phyloP scores from a whole-genome alignment of 1,140 invertebrate species.

The Rhopalosiphum maidis region DNA sequence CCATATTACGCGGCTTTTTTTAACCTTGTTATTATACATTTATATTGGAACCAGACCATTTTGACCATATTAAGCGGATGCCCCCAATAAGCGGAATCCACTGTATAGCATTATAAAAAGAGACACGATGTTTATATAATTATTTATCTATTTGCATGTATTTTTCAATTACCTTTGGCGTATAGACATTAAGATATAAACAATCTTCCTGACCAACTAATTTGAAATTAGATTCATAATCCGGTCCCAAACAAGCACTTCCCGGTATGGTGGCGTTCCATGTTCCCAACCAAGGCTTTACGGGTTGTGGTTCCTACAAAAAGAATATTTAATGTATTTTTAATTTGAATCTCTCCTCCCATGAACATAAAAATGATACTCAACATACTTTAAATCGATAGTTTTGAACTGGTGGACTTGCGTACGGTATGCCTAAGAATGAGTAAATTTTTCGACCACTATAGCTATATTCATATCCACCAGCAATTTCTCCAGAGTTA shows the following conservation, averaged over 20 bases:
- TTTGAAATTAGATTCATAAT: neutral
- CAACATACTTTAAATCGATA: constrained; percentile 68
- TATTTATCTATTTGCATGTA: no score
- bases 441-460: constrained; percentile 59
- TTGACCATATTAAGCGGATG: no score
- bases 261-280: constrained; percentile 63
- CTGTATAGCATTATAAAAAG: no score
- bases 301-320: constrained; percentile 62
- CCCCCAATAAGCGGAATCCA: no score
- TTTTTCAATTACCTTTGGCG: constrained; percentile 64
- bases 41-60: no score
- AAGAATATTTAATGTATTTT: neutral
- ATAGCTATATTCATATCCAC: neutral
- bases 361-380: neutral
- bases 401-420: constrained; percentile 67
- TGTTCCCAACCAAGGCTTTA: constrained; percentile 64
- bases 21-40: no score
- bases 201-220: constrained; percentile 66
- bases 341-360: neutral
- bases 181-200: constrained; percentile 70
- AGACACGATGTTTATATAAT: neutral
- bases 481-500: constrained; percentile 40
- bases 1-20: no score
- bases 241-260: constrained; percentile 63
- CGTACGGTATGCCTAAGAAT: constrained; percentile 71